Evolutionary conservation across 2,113 vertebrate species (phyloP).

Genomic region (Gulo gulo): DNA sequence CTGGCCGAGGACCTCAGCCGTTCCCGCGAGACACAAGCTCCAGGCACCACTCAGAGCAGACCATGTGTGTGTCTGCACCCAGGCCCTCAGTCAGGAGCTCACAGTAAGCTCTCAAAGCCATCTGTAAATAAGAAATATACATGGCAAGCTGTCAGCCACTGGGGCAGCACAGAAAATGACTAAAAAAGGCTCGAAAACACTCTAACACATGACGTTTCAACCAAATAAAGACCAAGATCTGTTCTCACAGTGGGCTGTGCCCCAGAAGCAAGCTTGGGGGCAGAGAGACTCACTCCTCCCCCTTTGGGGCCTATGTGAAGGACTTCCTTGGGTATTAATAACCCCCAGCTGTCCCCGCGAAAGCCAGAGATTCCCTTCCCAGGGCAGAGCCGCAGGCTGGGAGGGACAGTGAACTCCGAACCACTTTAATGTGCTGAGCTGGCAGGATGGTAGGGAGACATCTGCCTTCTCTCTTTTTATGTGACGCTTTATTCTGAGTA

Average conservation of each 20-base stretch:
- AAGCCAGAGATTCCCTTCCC: conserved; percentile 39
- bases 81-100: not conserved
- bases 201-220: not conserved
- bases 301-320: not conserved
- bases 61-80: accelerated
- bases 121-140: not conserved
- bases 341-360: conserved; percentile 43
- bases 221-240: not conserved
- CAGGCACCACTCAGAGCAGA: not conserved
- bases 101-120: not conserved
- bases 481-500: not conserved
- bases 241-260: not conserved
- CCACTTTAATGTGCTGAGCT: not conserved
- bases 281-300: not conserved
- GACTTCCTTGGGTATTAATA: conserved; percentile 51
- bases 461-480: not conserved
- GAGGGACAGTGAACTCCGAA: not conserved
- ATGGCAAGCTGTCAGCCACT: not conserved
- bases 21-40: not conserved
- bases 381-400: not conserved
- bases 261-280: not conserved
- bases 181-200: not conserved
- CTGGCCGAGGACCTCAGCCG: not conserved
- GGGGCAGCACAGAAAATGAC: not conserved
- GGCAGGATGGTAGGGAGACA: not conserved